Evolutionary conservation across 2,888 invertebrate genomes (phyloP).

Genomic region (Trichogramma evanescens): DNA sequence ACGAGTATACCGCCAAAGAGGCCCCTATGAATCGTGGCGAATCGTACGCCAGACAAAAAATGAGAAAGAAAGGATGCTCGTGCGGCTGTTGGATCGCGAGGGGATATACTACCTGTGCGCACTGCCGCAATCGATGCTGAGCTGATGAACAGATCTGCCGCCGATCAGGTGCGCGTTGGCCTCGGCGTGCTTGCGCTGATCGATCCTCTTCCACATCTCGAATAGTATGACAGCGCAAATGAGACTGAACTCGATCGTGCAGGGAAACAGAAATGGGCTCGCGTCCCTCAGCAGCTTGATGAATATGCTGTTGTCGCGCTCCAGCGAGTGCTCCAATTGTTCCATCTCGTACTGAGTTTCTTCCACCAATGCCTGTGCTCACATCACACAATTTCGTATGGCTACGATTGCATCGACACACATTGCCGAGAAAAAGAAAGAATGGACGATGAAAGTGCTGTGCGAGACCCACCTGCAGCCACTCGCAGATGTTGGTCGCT

Average conservation of each 20-base stretch:
- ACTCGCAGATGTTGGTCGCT: conserved; percentile 87
- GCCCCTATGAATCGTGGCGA: conserved; percentile 55
- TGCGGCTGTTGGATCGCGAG: conserved; percentile 39
- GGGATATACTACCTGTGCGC: conserved; percentile 56
- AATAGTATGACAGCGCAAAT: conserved; percentile 75
- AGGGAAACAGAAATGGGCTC: conserved; percentile 83
- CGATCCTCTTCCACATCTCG: conserved; percentile 86
- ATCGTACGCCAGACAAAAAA: neutral
- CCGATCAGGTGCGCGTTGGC: conserved; percentile 26
- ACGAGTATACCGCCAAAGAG: conserved; percentile 66
- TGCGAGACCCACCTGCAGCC: conserved; percentile 69
- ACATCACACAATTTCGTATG: neutral
- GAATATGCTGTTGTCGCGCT: conserved; percentile 50
- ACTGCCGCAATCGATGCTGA: conserved; percentile 69
- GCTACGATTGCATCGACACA: too few relatives aligned
- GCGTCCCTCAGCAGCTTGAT: conserved; percentile 42
- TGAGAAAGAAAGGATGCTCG: neutral
- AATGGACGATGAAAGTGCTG: too few relatives aligned
- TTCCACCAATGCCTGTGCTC: conserved; percentile 56
- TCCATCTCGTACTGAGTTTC: conserved; percentile 84
- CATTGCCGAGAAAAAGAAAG: too few relatives aligned
- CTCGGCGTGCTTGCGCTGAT: conserved; percentile 43
- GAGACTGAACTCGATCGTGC: conserved; percentile 84
- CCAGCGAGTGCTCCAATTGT: conserved; percentile 52
- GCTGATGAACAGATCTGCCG: conserved; percentile 44